A percentile compares a stretch with the other conserved stretches of the same genome.
These are phyloP conservation scores for Casuarius casuarius DNA, from an alignment of 2,113 vertebrate species.

Conservation along the genomic window DNA sequence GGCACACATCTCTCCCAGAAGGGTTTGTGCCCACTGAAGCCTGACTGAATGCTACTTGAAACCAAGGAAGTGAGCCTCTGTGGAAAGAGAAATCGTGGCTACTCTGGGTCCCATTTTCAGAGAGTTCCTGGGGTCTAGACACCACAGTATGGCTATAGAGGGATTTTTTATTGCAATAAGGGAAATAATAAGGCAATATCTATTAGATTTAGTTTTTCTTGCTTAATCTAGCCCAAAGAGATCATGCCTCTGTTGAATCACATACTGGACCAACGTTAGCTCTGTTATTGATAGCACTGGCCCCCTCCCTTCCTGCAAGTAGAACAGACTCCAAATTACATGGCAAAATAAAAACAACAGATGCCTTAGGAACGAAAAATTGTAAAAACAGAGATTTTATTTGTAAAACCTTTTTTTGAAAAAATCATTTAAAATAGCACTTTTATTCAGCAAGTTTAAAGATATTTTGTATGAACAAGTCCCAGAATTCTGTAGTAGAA, in stretches of 20 bases:
- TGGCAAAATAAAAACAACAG: neutral
- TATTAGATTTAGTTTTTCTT: neutral
- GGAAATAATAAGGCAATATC: neutral
- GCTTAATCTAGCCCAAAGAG: neutral
- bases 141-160: too few relatives aligned
- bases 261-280: neutral
- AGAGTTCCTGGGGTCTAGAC: neutral
- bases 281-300: neutral
- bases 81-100: neutral
- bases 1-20: neutral
- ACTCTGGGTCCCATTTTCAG: neutral
- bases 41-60: neutral
- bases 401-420: neutral
- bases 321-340: neutral
- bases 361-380: neutral
- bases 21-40: neutral
- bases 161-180: neutral
- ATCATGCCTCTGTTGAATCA: neutral
- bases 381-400: conserved; percentile 62
- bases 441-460: neutral
- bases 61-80: fast-evolving
- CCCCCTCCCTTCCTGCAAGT: neutral
- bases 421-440: neutral
- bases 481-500: neutral
- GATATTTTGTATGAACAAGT: neutral